phyloP scores from a whole-genome alignment of 2,797 vertebrate genomes.

The Macrochelys suwanniensis region DNA sequence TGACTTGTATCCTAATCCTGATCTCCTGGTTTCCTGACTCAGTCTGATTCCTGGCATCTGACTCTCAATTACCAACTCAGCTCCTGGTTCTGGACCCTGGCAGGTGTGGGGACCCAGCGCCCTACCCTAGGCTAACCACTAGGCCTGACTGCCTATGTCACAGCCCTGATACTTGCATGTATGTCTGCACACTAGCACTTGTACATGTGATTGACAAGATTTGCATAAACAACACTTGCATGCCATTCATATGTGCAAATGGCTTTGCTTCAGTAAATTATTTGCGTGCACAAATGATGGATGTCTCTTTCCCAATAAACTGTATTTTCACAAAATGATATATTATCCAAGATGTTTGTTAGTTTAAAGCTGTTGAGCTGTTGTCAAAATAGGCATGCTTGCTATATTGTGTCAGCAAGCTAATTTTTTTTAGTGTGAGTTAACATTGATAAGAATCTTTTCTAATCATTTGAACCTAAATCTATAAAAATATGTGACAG shows the following conservation, averaged over 20 bases:
- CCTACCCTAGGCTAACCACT: too few relatives aligned
- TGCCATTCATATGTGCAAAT: slow-evolving; percentile 35
- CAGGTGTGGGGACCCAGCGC: too few relatives aligned
- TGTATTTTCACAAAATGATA: background rate
- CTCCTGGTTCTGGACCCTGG: too few relatives aligned
- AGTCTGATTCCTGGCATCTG: too few relatives aligned
- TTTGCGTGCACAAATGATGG: slow-evolving; percentile 56
- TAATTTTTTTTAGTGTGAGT: accelerated
- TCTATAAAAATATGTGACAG: background rate
- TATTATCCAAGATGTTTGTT: slow-evolving; percentile 28
- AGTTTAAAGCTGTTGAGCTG: slow-evolving; percentile 6
- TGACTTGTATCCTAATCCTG: too few relatives aligned
- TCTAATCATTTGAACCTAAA: slow-evolving; percentile 30
- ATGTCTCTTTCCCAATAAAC: slow-evolving; percentile 45
- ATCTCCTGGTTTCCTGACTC: too few relatives aligned
- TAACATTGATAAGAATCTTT: background rate
- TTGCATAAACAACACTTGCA: background rate
- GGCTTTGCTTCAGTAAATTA: slow-evolving; percentile 47
- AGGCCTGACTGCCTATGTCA: too few relatives aligned
- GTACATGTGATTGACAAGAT: too few relatives aligned
- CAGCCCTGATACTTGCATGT: too few relatives aligned
- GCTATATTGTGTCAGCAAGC: background rate
- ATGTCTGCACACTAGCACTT: too few relatives aligned
- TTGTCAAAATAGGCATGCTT: background rate
- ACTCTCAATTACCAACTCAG: too few relatives aligned